A percentile compares a stretch with the other conserved stretches of the same genome.
Conservation (phyloP, 2,113 vertebrate genomes). For the Parotia lawesii region DNA sequence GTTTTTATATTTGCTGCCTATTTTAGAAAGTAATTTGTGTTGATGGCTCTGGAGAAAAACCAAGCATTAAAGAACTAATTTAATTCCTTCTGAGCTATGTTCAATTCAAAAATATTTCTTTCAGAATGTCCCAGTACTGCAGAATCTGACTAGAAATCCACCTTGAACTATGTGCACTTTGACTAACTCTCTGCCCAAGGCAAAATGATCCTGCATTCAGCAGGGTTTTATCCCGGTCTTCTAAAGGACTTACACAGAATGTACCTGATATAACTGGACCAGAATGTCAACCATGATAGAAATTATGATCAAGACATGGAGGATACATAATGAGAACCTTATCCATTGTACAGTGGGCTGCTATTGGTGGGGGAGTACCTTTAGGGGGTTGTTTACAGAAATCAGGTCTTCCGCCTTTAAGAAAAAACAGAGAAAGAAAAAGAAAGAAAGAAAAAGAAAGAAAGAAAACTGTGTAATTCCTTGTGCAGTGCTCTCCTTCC, state of each 20-base stretch:
- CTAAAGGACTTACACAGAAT: slow-evolving; percentile 51
- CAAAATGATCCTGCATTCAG: slow-evolving; percentile 61
- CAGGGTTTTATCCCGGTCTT: slow-evolving; percentile 58
- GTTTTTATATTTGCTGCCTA: slow-evolving; percentile 74
- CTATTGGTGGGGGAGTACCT: slow-evolving; percentile 35
- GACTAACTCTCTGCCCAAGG: slow-evolving; percentile 49
- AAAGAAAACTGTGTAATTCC: neutral
- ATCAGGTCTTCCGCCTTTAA: slow-evolving; percentile 18
- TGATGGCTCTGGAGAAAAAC: slow-evolving; percentile 75
- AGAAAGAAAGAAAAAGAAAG: neutral
- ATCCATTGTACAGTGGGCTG: slow-evolving; percentile 49
- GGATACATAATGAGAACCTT: slow-evolving; percentile 58
- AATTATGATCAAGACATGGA: slow-evolving; percentile 58
- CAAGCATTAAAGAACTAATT: slow-evolving; percentile 76
- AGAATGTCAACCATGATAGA: slow-evolving; percentile 68
- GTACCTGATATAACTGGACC: slow-evolving; percentile 55
- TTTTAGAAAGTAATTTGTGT: slow-evolving; percentile 76
- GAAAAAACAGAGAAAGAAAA: neutral
- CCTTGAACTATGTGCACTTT: slow-evolving; percentile 58
- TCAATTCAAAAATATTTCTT: slow-evolving; percentile 58
- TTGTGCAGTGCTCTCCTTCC: neutral
- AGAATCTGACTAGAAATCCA: slow-evolving; percentile 53
- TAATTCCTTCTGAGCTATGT: slow-evolving; percentile 70
- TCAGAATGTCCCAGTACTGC: slow-evolving; percentile 35
- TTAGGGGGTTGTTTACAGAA: slow-evolving; percentile 60